Conservation (phyloP, 2,113 vertebrate species). For the Myiopsitta monachus region DNA sequence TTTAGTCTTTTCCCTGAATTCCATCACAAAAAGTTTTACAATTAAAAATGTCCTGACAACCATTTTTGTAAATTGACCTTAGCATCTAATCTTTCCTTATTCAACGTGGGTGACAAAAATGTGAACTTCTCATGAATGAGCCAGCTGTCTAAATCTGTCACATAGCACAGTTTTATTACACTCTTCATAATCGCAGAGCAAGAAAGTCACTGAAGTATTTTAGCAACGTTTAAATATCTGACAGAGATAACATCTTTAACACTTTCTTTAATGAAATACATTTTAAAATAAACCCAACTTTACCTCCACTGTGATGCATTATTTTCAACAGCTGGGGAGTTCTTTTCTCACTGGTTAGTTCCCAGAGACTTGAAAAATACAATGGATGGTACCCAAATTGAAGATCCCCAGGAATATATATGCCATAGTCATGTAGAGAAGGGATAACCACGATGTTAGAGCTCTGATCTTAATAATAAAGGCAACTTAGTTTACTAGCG, state of each 20-base stretch:
- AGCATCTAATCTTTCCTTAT: constrained; percentile 77
- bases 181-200: constrained; percentile 56
- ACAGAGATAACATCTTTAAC: constrained; percentile 39
- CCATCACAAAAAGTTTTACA: constrained; percentile 79
- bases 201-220: constrained; percentile 50
- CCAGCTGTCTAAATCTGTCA: constrained; percentile 78
- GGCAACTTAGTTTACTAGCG: not conserved
- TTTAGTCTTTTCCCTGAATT: constrained; percentile 75
- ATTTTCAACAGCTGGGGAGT: constrained; percentile 9
- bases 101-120: constrained; percentile 77
- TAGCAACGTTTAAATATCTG: constrained; percentile 47
- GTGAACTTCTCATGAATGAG: constrained; percentile 76
- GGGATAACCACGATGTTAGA: not conserved
- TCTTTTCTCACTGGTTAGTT: constrained; percentile 39
- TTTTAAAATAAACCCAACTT: constrained; percentile 20
- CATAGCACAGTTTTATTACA: constrained; percentile 72
- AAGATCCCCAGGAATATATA: not conserved
- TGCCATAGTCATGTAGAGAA: not conserved
- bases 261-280: constrained; percentile 5
- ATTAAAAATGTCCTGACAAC: constrained; percentile 80
- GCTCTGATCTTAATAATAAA: not conserved
- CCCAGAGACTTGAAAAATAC: constrained; percentile 20
- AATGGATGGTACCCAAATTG: not conserved
- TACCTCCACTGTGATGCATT: not conserved
- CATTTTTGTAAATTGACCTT: constrained; percentile 78